Percentiles rank a stretch among this genome's conserved stretches.
phyloP scores from a whole-genome alignment of 2,797 vertebrate species.

The Sphenopsis melanotis region DNA sequence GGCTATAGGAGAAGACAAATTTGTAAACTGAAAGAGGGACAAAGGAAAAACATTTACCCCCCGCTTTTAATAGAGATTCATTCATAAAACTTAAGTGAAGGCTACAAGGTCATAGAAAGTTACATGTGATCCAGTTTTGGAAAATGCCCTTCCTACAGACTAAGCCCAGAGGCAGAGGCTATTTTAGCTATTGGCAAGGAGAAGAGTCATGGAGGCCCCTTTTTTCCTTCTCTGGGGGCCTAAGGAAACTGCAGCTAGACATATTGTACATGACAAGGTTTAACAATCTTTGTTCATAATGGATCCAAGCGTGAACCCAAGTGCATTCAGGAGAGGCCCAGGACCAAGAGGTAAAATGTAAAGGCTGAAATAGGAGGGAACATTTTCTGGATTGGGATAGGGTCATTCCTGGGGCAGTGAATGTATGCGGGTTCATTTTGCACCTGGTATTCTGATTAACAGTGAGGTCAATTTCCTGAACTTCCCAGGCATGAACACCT shows the following conservation, averaged over 20 bases:
- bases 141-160: constrained; percentile 39
- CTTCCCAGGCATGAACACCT: constrained; percentile 18
- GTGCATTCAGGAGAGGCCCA: constrained; percentile 47
- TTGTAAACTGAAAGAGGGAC: constrained; percentile 68
- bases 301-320: constrained; percentile 14
- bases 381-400: constrained; percentile 44
- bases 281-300: constrained; percentile 47
- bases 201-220: constrained; percentile 15
- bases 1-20: constrained; percentile 69
- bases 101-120: constrained; percentile 64
- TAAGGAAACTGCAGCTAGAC: constrained; percentile 39
- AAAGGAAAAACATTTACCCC: constrained; percentile 69
- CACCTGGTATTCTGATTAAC: constrained; percentile 60
- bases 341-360: constrained; percentile 26
- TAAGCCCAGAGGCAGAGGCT: constrained; percentile 16
- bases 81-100: constrained; percentile 59
- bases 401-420: constrained; percentile 60
- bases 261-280: constrained; percentile 54
- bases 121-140: constrained; percentile 45
- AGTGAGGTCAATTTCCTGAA: constrained; percentile 17
- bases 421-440: constrained; percentile 22
- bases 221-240: constrained; percentile 24
- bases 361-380: constrained; percentile 40
- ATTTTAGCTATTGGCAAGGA: constrained; percentile 36
- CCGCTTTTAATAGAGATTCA: constrained; percentile 60